Evolutionary conservation across 1,140 invertebrate species (phyloP), one percentile per base, ranked within the genome.

Genomic region (Temnothorax curvispinosus): DNA sequence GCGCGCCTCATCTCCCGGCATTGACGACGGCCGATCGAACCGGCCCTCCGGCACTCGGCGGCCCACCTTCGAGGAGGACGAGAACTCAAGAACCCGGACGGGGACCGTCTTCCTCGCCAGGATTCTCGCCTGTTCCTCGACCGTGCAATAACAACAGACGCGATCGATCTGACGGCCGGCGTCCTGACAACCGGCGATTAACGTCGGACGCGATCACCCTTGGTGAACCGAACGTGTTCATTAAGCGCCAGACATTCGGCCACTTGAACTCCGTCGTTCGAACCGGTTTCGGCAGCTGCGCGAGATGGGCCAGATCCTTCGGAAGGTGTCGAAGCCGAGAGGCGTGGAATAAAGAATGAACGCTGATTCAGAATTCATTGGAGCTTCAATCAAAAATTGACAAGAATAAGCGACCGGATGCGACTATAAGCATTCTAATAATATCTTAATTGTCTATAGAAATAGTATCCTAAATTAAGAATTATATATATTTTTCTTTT

Each of bases 111-210:
- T 90, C 75, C 92, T 13, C 5, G 15, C 4, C 0, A 58, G 35
- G 74, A 91, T 94, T 81, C 38, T 90, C 13, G 38, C 94, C 94
- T 95, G 92, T 72, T 95, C 47, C 85, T 7, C 13, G 75, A 52
- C 89, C 91, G 86, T 92, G 92, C 93, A 91, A 91, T 91, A 62
- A 62, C 32, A 27, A n/a, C 62, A n/a, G 18, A 91, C 91, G 91
- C 15, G 8, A 94, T 94, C 94, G 94, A 94, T 95, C 92, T 93
- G 93, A 92, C 81, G 77, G 15, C 21, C 18, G 18, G 15, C 18
- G 35, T 7, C 27, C 21, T 35, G 44, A 65, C 32, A n/a, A n/a
- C 18, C 27, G 4, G 9, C 27, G 58, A 78, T 78, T 65, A 52
- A 65, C 60, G 74, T 41, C 18, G 35, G 1, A 8, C 18, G 8